Percentiles rank a stretch among this genome's conserved stretches.
Evolutionary conservation across 2,888 invertebrate species (phyloP).

Genomic region (Caenorhabditis angaria): DNA sequence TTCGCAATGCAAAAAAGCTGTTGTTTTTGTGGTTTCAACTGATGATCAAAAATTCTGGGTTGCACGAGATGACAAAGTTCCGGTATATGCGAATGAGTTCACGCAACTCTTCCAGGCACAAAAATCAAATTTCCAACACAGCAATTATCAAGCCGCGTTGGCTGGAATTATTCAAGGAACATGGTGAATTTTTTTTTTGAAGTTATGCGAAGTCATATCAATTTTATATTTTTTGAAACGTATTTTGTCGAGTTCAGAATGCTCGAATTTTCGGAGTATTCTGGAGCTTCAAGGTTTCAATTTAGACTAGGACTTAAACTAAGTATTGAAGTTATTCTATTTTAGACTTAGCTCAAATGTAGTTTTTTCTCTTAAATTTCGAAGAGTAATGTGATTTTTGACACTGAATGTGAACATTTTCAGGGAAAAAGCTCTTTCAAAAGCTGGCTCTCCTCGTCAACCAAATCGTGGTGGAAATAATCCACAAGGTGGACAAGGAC

Average conservation of each 20-base stretch:
- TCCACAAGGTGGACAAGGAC: slow-evolving; percentile 21
- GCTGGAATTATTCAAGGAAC: slow-evolving; percentile 60
- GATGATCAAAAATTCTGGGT: slow-evolving; percentile 70
- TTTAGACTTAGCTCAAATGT: too few relatives aligned
- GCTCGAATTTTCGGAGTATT: too few relatives aligned
- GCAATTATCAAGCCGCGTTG: slow-evolving; percentile 60
- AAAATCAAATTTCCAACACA: slow-evolving; percentile 57
- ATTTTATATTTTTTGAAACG: too few relatives aligned
- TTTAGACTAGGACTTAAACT: too few relatives aligned
- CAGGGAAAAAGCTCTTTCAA: slow-evolving; percentile 59
- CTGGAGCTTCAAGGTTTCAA: too few relatives aligned
- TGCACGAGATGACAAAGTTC: slow-evolving; percentile 63
- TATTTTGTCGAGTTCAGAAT: too few relatives aligned
- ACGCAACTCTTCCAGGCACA: slow-evolving; percentile 62
- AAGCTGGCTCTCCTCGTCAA: slow-evolving; percentile 52
- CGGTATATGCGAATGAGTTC: slow-evolving; percentile 67
- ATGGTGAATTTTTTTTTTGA: slow-evolving; percentile 16
- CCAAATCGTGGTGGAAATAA: slow-evolving; percentile 34
- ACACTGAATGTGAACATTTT: neutral
- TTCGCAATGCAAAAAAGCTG: slow-evolving; percentile 64
- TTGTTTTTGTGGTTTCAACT: slow-evolving; percentile 56
- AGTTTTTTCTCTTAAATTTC: too few relatives aligned
- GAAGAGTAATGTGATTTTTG: too few relatives aligned
- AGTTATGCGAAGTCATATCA: too few relatives aligned
- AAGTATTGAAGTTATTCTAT: too few relatives aligned